These are phyloP conservation scores for Miichthys miiuy DNA, from an alignment of 2,797 vertebrate genomes.

Conservation along the genomic window DNA sequence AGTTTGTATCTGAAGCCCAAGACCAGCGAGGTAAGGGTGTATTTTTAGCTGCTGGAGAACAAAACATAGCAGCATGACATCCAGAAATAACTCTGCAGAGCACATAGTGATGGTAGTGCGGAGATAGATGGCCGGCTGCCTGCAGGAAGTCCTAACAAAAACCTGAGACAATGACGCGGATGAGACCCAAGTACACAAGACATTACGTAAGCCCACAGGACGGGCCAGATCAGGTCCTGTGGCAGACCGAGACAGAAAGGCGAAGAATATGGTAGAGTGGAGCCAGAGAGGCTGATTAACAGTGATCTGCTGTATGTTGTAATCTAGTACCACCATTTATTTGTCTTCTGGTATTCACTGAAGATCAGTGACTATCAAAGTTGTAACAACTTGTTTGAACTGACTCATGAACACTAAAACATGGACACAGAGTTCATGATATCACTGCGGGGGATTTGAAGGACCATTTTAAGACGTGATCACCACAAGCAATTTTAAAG, in stretches of 20 bases:
- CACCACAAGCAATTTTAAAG: neutral
- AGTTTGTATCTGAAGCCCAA: slow-evolving; percentile 44
- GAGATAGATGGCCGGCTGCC: slow-evolving; percentile 52
- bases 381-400: neutral
- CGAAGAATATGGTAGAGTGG: neutral
- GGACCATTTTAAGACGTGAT: neutral
- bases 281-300: neutral
- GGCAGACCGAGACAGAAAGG: neutral
- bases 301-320: neutral
- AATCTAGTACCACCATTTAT: neutral
- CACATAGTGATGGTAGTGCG: slow-evolving; percentile 48
- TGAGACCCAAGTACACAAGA: slow-evolving; percentile 54
- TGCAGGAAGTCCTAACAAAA: slow-evolving; percentile 69
- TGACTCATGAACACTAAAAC: neutral
- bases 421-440: neutral
- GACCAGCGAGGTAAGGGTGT: slow-evolving; percentile 55
- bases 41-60: slow-evolving; percentile 79
- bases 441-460: neutral
- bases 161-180: slow-evolving; percentile 66
- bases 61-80: slow-evolving; percentile 76
- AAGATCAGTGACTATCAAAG: neutral
- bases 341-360: neutral
- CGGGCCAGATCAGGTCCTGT: slow-evolving; percentile 33
- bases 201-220: slow-evolving; percentile 44
- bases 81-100: slow-evolving; percentile 70